Conservation (phyloP, 2,797 vertebrate species). For the Rhinichthys osculus region DNA sequence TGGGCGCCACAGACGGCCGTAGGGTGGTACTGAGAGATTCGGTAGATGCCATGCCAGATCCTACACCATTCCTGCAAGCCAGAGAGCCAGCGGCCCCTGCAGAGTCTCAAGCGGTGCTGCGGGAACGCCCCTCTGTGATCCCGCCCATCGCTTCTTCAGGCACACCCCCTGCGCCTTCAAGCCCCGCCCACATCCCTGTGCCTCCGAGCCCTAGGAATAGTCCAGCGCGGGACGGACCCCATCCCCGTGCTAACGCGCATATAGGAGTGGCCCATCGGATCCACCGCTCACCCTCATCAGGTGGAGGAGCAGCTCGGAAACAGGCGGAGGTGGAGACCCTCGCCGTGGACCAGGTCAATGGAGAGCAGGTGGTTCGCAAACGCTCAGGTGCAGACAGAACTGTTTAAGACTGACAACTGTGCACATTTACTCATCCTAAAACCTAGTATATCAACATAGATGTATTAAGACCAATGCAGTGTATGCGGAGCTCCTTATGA, state of each 20-base stretch:
- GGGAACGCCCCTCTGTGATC: conserved; percentile 90
- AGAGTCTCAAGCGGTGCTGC: conserved; percentile 84
- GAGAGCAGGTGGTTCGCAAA: conserved; percentile 88
- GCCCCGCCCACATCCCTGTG: conserved; percentile 80
- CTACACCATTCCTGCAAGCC: conserved; percentile 92
- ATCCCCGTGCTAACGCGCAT: conserved; percentile 84
- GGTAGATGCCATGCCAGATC: conserved; percentile 95
- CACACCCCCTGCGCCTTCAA: conserved; percentile 67
- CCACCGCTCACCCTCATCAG: conserved; percentile 74
- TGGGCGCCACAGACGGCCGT: conserved; percentile 84
- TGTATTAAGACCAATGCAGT: conserved; percentile 49
- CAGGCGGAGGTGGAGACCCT: conserved; percentile 89
- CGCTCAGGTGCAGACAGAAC: conserved; percentile 94
- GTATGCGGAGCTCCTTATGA: conserved; percentile 38
- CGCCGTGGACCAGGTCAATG: conserved; percentile 92
- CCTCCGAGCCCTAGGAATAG: conserved; percentile 70
- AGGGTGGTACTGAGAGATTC: conserved; percentile 88
- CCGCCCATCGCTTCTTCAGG: conserved; percentile 90
- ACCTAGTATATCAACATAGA: conserved; percentile 36
- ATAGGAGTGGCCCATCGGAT: conserved; percentile 95
- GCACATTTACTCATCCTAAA: conserved; percentile 42
- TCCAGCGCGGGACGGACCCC: conserved; percentile 86
- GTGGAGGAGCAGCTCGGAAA: conserved; percentile 67
- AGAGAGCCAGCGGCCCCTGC: conserved; percentile 75
- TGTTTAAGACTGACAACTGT: conserved; percentile 80